Conservation (phyloP, 2,888 invertebrate species). For the Pheosia tremula region DNA sequence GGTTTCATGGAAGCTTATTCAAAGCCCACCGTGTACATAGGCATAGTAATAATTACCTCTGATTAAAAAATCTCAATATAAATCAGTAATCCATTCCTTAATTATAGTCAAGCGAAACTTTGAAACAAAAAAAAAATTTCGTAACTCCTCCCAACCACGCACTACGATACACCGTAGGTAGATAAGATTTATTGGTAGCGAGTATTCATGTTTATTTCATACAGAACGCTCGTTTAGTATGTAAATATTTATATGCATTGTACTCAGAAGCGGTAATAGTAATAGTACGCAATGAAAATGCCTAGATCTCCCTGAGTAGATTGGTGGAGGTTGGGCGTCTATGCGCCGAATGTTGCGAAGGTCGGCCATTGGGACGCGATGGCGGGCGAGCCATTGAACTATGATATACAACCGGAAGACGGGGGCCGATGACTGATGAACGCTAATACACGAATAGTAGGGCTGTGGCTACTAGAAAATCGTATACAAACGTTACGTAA, state of each 20-base stretch:
- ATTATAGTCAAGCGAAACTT: slow-evolving; percentile 19
- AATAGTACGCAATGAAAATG: slow-evolving; percentile 18
- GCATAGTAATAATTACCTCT: slow-evolving; percentile 5
- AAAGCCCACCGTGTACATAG: not conserved
- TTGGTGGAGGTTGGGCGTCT: slow-evolving; percentile 22
- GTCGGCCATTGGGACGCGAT: slow-evolving; percentile 57
- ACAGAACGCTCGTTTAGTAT: slow-evolving; percentile 26
- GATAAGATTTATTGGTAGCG: slow-evolving; percentile 1
- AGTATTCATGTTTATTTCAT: slow-evolving; percentile 1
- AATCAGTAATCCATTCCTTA: slow-evolving; percentile 19
- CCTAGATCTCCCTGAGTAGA: slow-evolving; percentile 18
- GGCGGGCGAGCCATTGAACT: slow-evolving; percentile 73
- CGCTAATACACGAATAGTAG: slow-evolving; percentile 53
- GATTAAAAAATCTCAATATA: slow-evolving; percentile 12
- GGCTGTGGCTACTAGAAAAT: slow-evolving; percentile 37
- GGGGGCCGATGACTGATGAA: slow-evolving; percentile 74
- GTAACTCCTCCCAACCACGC: slow-evolving; percentile 26
- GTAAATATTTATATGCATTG: not conserved
- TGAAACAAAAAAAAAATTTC: slow-evolving; percentile 18
- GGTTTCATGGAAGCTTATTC: no score
- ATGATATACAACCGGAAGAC: slow-evolving; percentile 72
- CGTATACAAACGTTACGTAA: slow-evolving; percentile 11
- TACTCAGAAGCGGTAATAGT: slow-evolving; percentile 25
- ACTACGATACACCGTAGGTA: slow-evolving; percentile 1
- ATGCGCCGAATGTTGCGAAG: slow-evolving; percentile 60